A percentile compares a stretch with the other conserved stretches of the same genome.
Conservation (phyloP, 1,140 invertebrate species). For the Drosophila triauraria region DNA sequence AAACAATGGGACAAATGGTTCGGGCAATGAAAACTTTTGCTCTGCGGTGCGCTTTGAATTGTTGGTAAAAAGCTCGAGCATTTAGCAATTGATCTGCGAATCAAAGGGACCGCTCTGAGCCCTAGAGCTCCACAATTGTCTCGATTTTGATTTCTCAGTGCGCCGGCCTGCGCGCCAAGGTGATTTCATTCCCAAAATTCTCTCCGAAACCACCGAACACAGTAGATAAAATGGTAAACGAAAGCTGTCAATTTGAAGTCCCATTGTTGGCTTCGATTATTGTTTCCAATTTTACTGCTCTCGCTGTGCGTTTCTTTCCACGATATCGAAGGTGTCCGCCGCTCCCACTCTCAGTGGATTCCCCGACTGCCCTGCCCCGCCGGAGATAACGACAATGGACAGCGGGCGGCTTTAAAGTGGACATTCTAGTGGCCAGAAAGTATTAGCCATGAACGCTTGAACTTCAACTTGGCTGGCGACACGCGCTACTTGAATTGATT, state of each 20-base stretch:
- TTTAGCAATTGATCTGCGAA: constrained; percentile 79
- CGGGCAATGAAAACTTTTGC: constrained; percentile 40
- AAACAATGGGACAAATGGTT: constrained; percentile 50
- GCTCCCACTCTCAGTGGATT: constrained; percentile 8
- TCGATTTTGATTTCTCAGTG: constrained; percentile 45
- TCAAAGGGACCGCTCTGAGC: constrained; percentile 67
- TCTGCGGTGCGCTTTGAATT: constrained; percentile 69
- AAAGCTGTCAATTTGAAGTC: constrained; percentile 82
- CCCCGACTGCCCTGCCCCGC: not conserved
- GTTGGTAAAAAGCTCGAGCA: constrained; percentile 54
- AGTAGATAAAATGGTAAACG: constrained; percentile 76
- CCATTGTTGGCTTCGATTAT: constrained; percentile 65
- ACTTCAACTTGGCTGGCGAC: constrained; percentile 67
- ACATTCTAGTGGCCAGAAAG: constrained; percentile 69
- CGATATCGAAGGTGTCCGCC: constrained; percentile 34
- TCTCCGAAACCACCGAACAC: constrained; percentile 39
- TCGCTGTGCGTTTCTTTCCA: constrained; percentile 32
- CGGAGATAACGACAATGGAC: constrained; percentile 63
- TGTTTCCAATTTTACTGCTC: constrained; percentile 55
- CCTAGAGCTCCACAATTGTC: constrained; percentile 68
- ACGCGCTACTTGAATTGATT: constrained; percentile 49
- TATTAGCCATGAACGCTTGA: constrained; percentile 68
- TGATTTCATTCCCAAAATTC: constrained; percentile 73
- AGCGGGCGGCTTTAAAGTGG: constrained; percentile 69
- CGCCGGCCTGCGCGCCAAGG: constrained; percentile 62